Percentiles rank a stretch among this genome's conserved stretches.
phyloP scores from a whole-genome alignment of 2,888 invertebrate species.

The Cataglyphis altisquamis region DNA sequence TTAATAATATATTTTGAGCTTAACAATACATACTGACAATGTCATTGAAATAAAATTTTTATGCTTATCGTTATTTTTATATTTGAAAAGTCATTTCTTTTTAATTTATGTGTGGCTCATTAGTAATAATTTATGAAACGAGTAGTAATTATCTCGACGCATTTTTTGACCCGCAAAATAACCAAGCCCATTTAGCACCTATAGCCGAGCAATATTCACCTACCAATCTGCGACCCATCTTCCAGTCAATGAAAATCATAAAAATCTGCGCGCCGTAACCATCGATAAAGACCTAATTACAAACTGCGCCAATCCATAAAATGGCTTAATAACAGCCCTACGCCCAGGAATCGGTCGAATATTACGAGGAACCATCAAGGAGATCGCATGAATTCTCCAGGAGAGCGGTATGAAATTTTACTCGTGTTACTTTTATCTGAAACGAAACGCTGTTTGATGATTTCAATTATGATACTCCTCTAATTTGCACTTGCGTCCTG shows the following conservation, averaged over 20 bases:
- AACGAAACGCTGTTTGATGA: slow-evolving; percentile 23
- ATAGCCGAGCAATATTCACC: slow-evolving; percentile 69
- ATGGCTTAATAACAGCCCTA: slow-evolving; percentile 72
- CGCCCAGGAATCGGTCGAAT: slow-evolving; percentile 69
- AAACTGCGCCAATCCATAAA: slow-evolving; percentile 76
- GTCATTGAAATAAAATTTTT: slow-evolving; percentile 33
- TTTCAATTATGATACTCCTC: slow-evolving; percentile 47
- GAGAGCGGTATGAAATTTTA: slow-evolving; percentile 58
- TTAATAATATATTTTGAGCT: background rate
- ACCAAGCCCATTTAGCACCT: slow-evolving; percentile 80
- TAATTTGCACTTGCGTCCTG: slow-evolving; percentile 35
- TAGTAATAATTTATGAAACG: slow-evolving; percentile 65
- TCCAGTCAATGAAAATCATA: slow-evolving; percentile 74
- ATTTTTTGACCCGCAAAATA: slow-evolving; percentile 73
- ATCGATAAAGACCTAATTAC: slow-evolving; percentile 82
- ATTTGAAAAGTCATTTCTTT: slow-evolving; percentile 17
- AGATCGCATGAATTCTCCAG: slow-evolving; percentile 53
- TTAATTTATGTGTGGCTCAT: slow-evolving; percentile 60
- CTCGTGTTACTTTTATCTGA: slow-evolving; percentile 35
- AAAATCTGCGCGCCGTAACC: slow-evolving; percentile 75
- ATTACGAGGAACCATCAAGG: slow-evolving; percentile 61
- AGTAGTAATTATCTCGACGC: slow-evolving; percentile 70
- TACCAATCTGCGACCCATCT: slow-evolving; percentile 76
- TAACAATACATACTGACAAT: background rate
- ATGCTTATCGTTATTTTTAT: background rate